Conservation (phyloP, 2,797 vertebrate genomes). For the Sciaenops ocellatus region DNA sequence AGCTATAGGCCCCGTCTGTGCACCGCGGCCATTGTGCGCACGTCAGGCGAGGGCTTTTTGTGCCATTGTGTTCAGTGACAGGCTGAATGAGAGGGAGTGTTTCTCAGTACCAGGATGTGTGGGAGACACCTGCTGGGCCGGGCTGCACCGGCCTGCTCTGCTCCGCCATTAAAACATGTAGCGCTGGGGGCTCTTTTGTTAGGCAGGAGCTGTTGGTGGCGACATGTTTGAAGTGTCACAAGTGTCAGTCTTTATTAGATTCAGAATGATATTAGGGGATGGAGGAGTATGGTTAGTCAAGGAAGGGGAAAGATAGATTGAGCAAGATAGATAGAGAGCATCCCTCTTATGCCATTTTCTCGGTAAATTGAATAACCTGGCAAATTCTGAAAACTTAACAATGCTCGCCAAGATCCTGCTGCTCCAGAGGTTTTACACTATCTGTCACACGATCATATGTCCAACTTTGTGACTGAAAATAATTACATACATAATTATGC, state of each 20-base stretch:
- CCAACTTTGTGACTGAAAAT: conserved; percentile 44
- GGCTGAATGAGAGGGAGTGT: conserved; percentile 92
- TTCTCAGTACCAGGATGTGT: conserved; percentile 92
- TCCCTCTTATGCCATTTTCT: conserved; percentile 18
- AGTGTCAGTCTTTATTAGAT: conserved; percentile 93
- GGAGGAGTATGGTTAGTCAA: conserved; percentile 53
- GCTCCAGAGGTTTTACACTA: conserved; percentile 53
- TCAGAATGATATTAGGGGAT: conserved; percentile 84
- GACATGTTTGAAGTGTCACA: conserved; percentile 92
- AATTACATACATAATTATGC: conserved; percentile 56
- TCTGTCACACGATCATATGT: conserved; percentile 53
- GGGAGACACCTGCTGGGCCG: conserved; percentile 94
- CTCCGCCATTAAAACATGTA: conserved; percentile 88
- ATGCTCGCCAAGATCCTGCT: conserved; percentile 65
- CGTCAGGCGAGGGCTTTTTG: conserved; percentile 81
- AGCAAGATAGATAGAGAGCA: conserved; percentile 35
- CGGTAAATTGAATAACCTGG: conserved; percentile 41
- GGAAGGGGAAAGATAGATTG: conserved; percentile 38
- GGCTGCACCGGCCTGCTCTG: conserved; percentile 90
- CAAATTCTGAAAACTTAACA: conserved; percentile 64
- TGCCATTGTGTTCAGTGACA: conserved; percentile 93
- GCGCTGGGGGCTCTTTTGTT: conserved; percentile 89
- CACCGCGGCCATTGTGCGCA: conserved; percentile 89
- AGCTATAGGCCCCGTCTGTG: conserved; percentile 73
- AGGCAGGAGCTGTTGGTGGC: conserved; percentile 90